Evolutionary conservation across 2,888 invertebrate species (phyloP).

Genomic region (Notocelia uddmanniana): DNA sequence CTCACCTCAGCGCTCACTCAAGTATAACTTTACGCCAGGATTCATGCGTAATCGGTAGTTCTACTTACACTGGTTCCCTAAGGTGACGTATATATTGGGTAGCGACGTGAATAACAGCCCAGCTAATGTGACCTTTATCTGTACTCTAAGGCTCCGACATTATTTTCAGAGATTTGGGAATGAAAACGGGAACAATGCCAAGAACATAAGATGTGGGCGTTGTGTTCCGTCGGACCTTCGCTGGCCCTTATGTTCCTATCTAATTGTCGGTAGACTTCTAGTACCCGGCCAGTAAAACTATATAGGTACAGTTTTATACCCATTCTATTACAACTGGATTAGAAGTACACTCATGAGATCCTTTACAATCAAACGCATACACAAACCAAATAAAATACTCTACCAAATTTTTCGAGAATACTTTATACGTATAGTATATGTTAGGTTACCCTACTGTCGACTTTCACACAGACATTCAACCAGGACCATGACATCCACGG

Average conservation of each 20-base stretch:
- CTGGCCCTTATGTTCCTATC: background rate
- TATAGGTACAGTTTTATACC: too few relatives aligned
- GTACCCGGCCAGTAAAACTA: too few relatives aligned
- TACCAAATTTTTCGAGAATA: too few relatives aligned
- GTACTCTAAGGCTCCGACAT: slow-evolving; percentile 2
- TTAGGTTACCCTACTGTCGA: too few relatives aligned
- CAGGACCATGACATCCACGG: background rate
- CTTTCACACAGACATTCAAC: too few relatives aligned
- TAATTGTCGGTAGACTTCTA: background rate
- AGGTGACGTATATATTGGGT: background rate
- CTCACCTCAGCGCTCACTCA: background rate
- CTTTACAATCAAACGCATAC: too few relatives aligned
- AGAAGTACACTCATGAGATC: too few relatives aligned
- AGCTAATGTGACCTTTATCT: slow-evolving; percentile 20
- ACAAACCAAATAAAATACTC: too few relatives aligned
- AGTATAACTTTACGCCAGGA: background rate
- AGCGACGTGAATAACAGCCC: background rate
- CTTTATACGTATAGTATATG: too few relatives aligned
- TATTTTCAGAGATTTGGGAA: background rate
- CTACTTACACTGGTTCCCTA: background rate
- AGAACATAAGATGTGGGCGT: background rate
- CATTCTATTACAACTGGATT: too few relatives aligned
- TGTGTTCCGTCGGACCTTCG: background rate
- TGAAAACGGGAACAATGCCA: background rate
- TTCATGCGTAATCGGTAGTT: background rate